Evolutionary conservation across 2,797 vertebrate species (phyloP).

Genomic region (Oreochromis mossambicus): DNA sequence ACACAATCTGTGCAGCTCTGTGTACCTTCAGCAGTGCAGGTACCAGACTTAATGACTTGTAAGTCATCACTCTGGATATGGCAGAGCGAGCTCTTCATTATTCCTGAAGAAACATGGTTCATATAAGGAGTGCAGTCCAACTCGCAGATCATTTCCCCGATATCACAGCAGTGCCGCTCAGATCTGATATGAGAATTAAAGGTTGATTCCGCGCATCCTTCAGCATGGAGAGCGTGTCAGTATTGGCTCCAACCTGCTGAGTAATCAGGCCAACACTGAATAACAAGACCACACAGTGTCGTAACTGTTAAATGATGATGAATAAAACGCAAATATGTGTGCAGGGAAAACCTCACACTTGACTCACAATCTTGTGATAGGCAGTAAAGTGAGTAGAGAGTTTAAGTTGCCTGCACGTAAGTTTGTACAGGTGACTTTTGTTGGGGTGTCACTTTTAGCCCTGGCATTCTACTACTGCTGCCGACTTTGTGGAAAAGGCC

Average conservation of each 20-base stretch:
- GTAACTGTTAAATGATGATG: slow-evolving; percentile 10
- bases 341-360: neutral
- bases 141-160: neutral
- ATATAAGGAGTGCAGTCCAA: neutral
- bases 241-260: slow-evolving; percentile 7
- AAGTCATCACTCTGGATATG: slow-evolving; percentile 40
- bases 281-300: slow-evolving; percentile 3
- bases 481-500: slow-evolving; percentile 5
- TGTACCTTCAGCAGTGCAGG: slow-evolving; percentile 18
- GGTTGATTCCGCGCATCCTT: neutral
- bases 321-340: neutral
- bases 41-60: slow-evolving; percentile 51
- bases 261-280: slow-evolving; percentile 34
- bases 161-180: neutral
- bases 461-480: slow-evolving; percentile 29
- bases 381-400: neutral
- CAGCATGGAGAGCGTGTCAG: neutral
- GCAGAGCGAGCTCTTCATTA: neutral
- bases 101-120: slow-evolving; percentile 4
- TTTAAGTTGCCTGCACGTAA: neutral
- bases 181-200: slow-evolving; percentile 7
- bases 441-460: slow-evolving; percentile 31
- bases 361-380: neutral
- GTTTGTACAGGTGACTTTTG: slow-evolving; percentile 1
- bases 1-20: slow-evolving; percentile 27